phyloP scores from a whole-genome alignment of 2,888 invertebrate species.

The Ephialtes manifestator region DNA sequence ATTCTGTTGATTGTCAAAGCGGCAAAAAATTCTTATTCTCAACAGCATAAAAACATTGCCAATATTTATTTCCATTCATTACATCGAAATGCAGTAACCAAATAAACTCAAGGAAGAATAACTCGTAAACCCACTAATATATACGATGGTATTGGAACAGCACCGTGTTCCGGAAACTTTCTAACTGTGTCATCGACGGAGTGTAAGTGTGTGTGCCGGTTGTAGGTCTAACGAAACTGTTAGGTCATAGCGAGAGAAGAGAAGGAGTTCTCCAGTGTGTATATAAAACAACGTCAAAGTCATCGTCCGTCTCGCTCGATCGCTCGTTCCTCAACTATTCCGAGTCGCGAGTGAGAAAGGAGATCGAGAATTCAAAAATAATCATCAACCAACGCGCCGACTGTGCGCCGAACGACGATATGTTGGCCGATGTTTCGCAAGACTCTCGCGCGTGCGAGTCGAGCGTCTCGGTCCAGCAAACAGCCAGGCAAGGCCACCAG shows the following conservation, averaged over 20 bases:
- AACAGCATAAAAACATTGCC: not conserved
- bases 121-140: not conserved
- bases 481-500: slow-evolving; percentile 80
- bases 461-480: slow-evolving; percentile 79
- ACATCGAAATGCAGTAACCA: not conserved
- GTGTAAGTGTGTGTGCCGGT: slow-evolving; percentile 8
- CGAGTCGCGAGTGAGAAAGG: slow-evolving; percentile 27
- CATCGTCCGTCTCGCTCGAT: slow-evolving; percentile 17
- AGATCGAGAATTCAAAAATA: slow-evolving; percentile 43
- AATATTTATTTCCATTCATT: too few species aligned
- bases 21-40: too few species aligned
- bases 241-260: slow-evolving; percentile 50
- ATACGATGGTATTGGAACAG: not conserved
- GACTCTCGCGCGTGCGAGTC: slow-evolving; percentile 34
- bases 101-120: not conserved
- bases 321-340: not conserved
- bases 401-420: slow-evolving; percentile 21
- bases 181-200: slow-evolving; percentile 65
- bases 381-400: slow-evolving; percentile 32
- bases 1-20: too few species aligned
- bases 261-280: slow-evolving; percentile 6
- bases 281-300: slow-evolving; percentile 10
- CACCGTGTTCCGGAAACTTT: slow-evolving; percentile 62
- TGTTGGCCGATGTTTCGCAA: slow-evolving; percentile 62
- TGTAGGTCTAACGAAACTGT: slow-evolving; percentile 61